Conservation (phyloP, 2,888 invertebrate genomes). For the Anorthoa munda region DNA sequence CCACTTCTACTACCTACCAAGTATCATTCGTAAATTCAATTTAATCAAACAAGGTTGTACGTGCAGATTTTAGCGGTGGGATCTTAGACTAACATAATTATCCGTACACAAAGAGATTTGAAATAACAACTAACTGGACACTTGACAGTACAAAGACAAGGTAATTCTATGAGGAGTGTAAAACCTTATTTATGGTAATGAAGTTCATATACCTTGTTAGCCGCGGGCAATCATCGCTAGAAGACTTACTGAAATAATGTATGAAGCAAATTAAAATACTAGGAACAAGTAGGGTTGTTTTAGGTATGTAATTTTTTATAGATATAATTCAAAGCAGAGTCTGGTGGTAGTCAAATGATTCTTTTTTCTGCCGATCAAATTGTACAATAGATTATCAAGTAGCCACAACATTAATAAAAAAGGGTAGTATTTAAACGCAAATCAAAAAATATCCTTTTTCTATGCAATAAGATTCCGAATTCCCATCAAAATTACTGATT, state of each 20-base stretch:
- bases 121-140: constrained; percentile 16
- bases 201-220: not conserved
- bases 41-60: no score
- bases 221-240: not conserved
- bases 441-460: no score
- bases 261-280: not conserved
- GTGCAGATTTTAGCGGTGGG: no score
- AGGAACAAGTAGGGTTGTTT: not conserved
- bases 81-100: no score
- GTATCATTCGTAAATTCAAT: no score
- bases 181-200: constrained; percentile 24
- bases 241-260: not conserved
- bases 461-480: no score
- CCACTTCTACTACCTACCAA: no score
- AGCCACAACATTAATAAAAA: no score
- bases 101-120: constrained; percentile 27
- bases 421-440: no score
- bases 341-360: no score
- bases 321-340: not conserved
- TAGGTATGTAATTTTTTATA: not conserved
- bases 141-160: constrained; percentile 7
- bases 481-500: no score
- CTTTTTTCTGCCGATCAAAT: not conserved
- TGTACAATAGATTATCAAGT: no score
- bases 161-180: constrained; percentile 11